Evolutionary conservation across 2,113 vertebrate genomes (phyloP), one percentile per base, ranked within the genome.

Genomic region (Chroicocephalus ridibundus): DNA sequence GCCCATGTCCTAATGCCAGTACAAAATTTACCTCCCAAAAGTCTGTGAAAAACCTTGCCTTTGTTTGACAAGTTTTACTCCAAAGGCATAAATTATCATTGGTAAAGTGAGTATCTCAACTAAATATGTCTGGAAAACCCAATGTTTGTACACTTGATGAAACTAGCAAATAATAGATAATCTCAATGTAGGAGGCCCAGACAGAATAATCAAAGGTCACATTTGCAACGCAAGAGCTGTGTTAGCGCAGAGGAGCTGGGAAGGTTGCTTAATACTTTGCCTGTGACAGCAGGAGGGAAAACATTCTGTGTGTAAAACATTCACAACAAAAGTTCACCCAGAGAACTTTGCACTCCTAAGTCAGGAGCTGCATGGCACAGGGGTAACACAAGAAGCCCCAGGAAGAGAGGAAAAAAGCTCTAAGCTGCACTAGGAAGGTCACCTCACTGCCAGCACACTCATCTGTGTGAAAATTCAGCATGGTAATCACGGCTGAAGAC

Each of bases 331-430:
- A 94, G 69, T 88, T 77, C 76, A 62, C 31, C 13, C 64, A 78
- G 38, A 49, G 13, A 93, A 96, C 96, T 96, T 77, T 93, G 93
- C 46, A 32, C 82, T 89, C 40, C 51, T 10, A 17, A 89, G 68
- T 66, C 61, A 93, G 36, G 60, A 15, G 25, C 74, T 82, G 47
- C 36, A 72, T 16, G 47, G 15, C 57, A 69, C 55, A 84, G 29
- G 8, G 76, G 9, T 62, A 91, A 88, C 40, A 69, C 8, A 25
- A 1, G 0, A 11, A 76, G 2, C 6, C 26, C 22, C n/a, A 16
- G 4, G 10, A 86, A 57, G 26, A 72, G 34, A 74, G 8, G 3
- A n/a, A n/a, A 52, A 72, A 69, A 38, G 31, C 51, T 78, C n/a
- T 57, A 21, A 71, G 82, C 54, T 49, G 66, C 32, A 34, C n/a